These are phyloP conservation scores for Pseudomyrmex cubaensis DNA, from an alignment of 1,140 invertebrate genomes.

Conservation along the genomic window DNA sequence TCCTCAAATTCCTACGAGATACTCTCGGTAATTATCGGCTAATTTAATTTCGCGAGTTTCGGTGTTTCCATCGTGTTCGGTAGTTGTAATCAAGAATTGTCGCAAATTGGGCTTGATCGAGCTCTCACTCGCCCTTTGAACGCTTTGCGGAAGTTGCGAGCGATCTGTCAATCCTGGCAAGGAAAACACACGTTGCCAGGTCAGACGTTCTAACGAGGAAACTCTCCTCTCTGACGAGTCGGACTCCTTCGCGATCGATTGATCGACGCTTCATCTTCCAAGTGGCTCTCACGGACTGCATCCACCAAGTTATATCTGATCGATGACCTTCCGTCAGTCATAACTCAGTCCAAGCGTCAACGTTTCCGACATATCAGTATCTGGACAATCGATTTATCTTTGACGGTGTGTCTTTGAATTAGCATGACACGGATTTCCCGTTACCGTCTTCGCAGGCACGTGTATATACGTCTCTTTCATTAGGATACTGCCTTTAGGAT, in stretches of 20 bases:
- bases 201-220: slow-evolving; percentile 46
- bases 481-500: no score
- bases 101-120: slow-evolving; percentile 36
- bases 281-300: slow-evolving; percentile 49
- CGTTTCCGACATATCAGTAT: slow-evolving; percentile 20
- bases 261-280: slow-evolving; percentile 52
- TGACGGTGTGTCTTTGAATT: slow-evolving; percentile 3
- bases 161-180: slow-evolving; percentile 20
- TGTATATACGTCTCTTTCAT: not conserved
- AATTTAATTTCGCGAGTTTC: slow-evolving; percentile 54
- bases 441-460: not conserved
- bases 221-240: slow-evolving; percentile 32
- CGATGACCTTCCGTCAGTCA: slow-evolving; percentile 56
- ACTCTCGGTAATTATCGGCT: slow-evolving; percentile 1
- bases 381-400: slow-evolving; percentile 48
- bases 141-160: slow-evolving; percentile 40
- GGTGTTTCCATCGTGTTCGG: not conserved
- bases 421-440: slow-evolving; percentile 23
- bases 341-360: slow-evolving; percentile 35
- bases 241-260: slow-evolving; percentile 9
- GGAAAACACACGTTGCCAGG: slow-evolving; percentile 42
- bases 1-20: slow-evolving; percentile 19
- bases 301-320: slow-evolving; percentile 52
- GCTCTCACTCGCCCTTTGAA: slow-evolving; percentile 37
- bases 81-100: slow-evolving; percentile 50